Percentiles rank a stretch among this genome's conserved stretches.
Conservation (phyloP, 2,797 vertebrate species). For the Choloepus didactylus region DNA sequence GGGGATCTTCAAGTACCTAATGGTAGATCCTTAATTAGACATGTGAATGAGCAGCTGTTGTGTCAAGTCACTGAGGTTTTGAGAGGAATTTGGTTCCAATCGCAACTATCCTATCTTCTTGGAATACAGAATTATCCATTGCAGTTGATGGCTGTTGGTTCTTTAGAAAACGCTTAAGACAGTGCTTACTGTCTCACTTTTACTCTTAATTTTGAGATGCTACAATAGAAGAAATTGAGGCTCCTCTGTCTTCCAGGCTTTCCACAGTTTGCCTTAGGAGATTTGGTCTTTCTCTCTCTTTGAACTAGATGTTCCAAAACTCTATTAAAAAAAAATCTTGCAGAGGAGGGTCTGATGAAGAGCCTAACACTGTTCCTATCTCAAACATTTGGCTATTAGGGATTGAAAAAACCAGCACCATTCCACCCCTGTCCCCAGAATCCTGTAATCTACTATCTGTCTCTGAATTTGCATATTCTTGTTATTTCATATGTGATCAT, state of each 20-base stretch:
- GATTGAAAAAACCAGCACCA: too few relatives aligned
- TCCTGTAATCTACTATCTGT: too few relatives aligned
- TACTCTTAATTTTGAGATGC: conserved; percentile 20
- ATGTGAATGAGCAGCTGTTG: conserved; percentile 8
- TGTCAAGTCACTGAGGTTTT: background rate
- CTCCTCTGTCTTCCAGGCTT: background rate
- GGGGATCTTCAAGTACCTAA: background rate
- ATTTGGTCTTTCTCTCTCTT: too few relatives aligned
- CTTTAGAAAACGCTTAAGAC: conserved; percentile 13
- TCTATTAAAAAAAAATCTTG: too few relatives aligned
- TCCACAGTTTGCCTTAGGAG: too few relatives aligned
- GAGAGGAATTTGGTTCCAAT: background rate
- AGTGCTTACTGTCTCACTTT: background rate
- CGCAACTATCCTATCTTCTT: background rate
- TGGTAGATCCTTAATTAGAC: background rate
- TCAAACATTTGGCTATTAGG: too few relatives aligned
- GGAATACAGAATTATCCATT: background rate
- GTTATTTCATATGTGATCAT: too few relatives aligned
- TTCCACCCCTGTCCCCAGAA: too few relatives aligned
- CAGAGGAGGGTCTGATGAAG: too few relatives aligned
- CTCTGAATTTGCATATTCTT: too few relatives aligned
- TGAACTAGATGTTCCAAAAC: too few relatives aligned
- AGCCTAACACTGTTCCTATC: too few relatives aligned
- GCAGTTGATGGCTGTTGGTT: background rate
- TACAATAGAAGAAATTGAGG: background rate